Base-by-base conservation (phyloP, 2,113 vertebrate genomes). In the Colaptes auratus region DNA sequence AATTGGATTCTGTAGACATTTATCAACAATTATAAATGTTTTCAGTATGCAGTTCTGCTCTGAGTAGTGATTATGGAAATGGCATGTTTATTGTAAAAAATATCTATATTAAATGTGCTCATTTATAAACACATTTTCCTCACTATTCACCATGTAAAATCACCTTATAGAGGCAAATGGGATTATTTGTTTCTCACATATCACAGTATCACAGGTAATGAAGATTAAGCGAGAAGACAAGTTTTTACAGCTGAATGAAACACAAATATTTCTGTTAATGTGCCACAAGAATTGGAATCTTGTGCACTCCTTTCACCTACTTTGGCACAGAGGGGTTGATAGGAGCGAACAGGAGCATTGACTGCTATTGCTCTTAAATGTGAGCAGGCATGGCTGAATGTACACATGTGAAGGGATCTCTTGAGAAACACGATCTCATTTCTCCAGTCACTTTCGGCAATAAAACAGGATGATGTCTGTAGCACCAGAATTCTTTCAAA, bases 11-110 rank as follows among this genome's bases (percentile, higher is more conserved):
- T 60, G 42, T 39, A 70, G 92, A 84, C 55, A 86, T 95, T 93
- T 94, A 72, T 33, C 60, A 82, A 80, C 82, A 89, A 93, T 89
- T 95, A 82, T 56, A 71, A 88, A 67, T 80, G 84, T 94, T 92
- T 94, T 87, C 65, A 35, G 10, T 63, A 21, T 79, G 59, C 76
- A 56, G 46, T 44, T 89, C 82, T 80, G 74, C 13, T 77, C 85
- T 82, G 65, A 93, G 36, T 24, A 79, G 55, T 70, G 77, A 76
- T 89, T 89, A 84, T 86, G 84, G 60, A 93, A 96, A 92, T 89
- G 27, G 24, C 46, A 8, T 73, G 31, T 87, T 91, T 92, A 72
- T 65, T 92, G 24, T 59, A 61, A 82, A 87, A 86, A 52, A 33
- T 21, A 58, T 10, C 55, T 77, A 3, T 87, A 71, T 36, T 55